These are phyloP conservation scores for Rhegmatorhina hoffmannsi DNA, from an alignment of 2,113 vertebrate genomes.

Conservation along the genomic window DNA sequence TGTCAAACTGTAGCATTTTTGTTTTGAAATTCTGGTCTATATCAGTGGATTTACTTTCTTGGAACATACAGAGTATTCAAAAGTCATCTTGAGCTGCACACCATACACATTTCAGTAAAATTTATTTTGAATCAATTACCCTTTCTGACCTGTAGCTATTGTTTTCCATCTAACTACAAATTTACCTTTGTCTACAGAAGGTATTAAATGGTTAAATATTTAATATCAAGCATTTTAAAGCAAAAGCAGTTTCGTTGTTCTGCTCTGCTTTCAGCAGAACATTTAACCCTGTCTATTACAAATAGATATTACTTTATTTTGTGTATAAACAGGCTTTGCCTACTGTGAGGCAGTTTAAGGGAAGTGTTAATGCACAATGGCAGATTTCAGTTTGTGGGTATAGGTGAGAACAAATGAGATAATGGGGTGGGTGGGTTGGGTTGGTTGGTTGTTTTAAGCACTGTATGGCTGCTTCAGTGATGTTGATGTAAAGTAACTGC, in stretches of 20 bases:
- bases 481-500: not conserved
- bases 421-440: fast-evolving
- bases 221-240: not conserved
- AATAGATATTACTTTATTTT: not conserved
- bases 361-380: fast-evolving
- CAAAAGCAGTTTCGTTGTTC: not conserved
- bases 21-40: not conserved
- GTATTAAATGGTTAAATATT: not conserved
- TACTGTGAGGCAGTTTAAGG: not conserved
- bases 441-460: not conserved
- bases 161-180: not conserved
- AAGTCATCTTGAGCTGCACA: not conserved
- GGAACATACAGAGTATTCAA: not conserved
- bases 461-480: not conserved
- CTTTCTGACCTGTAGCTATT: not conserved
- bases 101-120: not conserved
- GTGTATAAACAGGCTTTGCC: not conserved
- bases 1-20: not conserved
- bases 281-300: not conserved
- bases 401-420: not conserved
- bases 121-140: not conserved
- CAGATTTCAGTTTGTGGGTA: not conserved
- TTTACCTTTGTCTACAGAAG: not conserved
- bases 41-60: not conserved
- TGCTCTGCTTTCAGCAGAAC: not conserved